Evolutionary conservation across 2,113 vertebrate genomes (phyloP).

Genomic region (Platichthys flesus): DNA sequence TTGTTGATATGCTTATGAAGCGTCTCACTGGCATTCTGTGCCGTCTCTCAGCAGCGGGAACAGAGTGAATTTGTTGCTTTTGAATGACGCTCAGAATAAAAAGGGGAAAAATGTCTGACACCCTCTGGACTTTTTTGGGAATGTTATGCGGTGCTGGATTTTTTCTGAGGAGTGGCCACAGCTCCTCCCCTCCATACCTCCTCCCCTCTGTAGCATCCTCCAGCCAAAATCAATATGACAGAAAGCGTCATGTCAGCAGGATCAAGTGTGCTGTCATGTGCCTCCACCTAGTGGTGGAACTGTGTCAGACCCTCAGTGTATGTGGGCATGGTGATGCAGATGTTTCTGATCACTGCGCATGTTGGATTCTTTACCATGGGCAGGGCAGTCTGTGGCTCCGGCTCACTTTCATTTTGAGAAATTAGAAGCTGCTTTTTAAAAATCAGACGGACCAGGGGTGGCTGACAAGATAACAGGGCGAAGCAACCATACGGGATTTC

Average conservation of each 20-base stretch:
- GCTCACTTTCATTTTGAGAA: conserved; percentile 35
- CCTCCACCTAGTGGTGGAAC: conserved; percentile 64
- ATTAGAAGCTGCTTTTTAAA: conserved; percentile 4
- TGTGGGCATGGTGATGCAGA: neutral
- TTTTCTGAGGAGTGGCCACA: conserved; percentile 66
- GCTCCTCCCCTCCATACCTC: conserved; percentile 52
- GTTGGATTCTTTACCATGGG: conserved; percentile 10
- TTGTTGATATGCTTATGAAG: conserved; percentile 10
- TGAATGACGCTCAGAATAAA: conserved; percentile 37
- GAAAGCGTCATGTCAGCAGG: neutral
- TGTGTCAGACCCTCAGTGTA: neutral
- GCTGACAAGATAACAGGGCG: conserved; percentile 2
- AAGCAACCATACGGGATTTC: neutral
- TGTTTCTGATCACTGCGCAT: conserved; percentile 10
- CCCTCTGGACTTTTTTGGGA: conserved; percentile 67
- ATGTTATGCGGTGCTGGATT: conserved; percentile 55
- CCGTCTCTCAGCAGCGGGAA: conserved; percentile 37
- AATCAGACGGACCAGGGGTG: neutral
- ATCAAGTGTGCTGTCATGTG: neutral
- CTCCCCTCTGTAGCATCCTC: conserved; percentile 18
- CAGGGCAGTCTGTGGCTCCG: neutral
- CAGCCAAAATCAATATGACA: conserved; percentile 62
- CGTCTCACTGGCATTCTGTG: conserved; percentile 10
- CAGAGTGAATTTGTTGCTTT: conserved; percentile 45
- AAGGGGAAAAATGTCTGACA: conserved; percentile 23